Percentiles rank a stretch among this genome's conserved stretches.
Evolutionary conservation across 2,888 invertebrate species (phyloP).

Genomic region (Lasioglossum morio): DNA sequence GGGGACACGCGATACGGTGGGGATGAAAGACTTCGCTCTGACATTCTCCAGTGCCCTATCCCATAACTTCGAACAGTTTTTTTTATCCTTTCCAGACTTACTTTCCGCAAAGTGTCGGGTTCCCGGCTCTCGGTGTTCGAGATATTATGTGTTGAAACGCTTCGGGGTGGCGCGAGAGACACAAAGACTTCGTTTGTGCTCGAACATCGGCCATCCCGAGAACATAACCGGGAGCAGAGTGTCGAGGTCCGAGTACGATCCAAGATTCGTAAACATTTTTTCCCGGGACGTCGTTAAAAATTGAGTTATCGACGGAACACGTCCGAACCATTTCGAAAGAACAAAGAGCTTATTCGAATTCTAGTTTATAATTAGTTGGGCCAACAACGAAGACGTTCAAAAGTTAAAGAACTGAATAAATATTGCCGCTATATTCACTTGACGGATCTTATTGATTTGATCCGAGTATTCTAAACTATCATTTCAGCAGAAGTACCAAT

Average conservation of each 20-base stretch:
- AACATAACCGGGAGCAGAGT: neutral
- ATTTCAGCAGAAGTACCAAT: neutral
- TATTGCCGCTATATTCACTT: neutral
- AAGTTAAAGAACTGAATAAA: neutral
- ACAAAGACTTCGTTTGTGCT: constrained; percentile 6
- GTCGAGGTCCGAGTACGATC: neutral
- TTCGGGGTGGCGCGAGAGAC: neutral
- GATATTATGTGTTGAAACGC: constrained; percentile 10
- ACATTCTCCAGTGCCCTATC: neutral
- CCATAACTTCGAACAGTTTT: constrained; percentile 13
- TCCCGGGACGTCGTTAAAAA: neutral
- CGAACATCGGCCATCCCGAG: neutral
- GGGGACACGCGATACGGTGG: neutral
- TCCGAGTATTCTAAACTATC: neutral
- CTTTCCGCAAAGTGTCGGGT: constrained; percentile 8
- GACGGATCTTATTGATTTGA: neutral
- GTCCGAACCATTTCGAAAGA: neutral
- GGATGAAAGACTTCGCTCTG: neutral
- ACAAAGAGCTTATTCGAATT: neutral
- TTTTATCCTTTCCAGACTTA: constrained; percentile 10
- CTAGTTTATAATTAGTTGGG: neutral
- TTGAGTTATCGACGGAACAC: neutral
- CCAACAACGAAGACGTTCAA: neutral
- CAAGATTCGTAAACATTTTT: neutral
- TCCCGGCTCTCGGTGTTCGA: neutral